Conservation (phyloP, 2,113 vertebrate genomes). For the Anoura caudifer region DNA sequence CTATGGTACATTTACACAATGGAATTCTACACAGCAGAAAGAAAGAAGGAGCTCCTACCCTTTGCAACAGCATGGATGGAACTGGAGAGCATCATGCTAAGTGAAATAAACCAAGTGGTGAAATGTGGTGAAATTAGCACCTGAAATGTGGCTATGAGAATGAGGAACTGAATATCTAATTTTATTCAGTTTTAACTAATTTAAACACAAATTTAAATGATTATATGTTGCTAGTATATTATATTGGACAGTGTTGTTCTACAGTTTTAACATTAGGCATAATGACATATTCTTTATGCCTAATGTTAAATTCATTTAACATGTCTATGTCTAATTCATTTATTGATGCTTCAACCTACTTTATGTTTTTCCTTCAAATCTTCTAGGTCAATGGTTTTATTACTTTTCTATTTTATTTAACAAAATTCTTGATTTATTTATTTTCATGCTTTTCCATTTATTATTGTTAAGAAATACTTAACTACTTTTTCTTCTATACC, state of each 20-base stretch:
- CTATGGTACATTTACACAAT: too few relatives aligned
- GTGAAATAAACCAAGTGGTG: too few relatives aligned
- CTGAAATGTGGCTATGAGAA: background rate
- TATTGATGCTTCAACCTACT: background rate
- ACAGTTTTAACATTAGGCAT: background rate
- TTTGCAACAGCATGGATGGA: too few relatives aligned
- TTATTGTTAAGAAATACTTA: background rate
- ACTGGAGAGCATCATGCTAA: too few relatives aligned
- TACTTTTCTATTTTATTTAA: constrained; percentile 13
- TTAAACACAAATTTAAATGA: background rate
- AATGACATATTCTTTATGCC: background rate
- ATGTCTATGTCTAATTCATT: background rate
- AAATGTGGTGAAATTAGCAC: too few relatives aligned
- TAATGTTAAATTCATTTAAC: too few relatives aligned
- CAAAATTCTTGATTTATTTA: background rate
- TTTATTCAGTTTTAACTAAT: background rate
- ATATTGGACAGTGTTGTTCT: background rate
- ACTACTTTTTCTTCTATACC: background rate
- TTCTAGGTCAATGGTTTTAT: background rate
- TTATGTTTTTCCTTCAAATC: background rate
- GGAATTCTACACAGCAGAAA: too few relatives aligned
- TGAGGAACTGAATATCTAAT: background rate
- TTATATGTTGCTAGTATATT: background rate
- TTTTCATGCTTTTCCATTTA: background rate
- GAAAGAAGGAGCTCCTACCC: too few relatives aligned